Evolutionary conservation across 2,797 vertebrate species (phyloP), one percentile per base, ranked within the genome.

Genomic region (Pachyuromys duprasi): DNA sequence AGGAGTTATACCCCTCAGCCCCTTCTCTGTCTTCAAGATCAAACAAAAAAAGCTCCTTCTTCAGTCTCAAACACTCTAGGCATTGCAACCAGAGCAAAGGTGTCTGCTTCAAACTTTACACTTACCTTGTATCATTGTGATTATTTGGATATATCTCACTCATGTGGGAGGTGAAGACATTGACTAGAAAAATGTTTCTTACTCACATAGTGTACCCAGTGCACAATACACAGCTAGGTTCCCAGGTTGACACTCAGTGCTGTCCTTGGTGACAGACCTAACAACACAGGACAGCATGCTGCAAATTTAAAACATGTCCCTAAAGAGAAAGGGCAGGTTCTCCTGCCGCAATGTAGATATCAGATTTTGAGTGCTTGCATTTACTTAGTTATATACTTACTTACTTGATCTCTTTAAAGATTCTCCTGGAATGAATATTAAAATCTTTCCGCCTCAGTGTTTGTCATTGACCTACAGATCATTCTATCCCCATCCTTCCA

Each of bases 251-350:
- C 13, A 80, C n/a, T 70, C 28, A 39, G 17, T 63, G 78, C 70
- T 13, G 67, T 91, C 45, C 33, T 33, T 81, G 65, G 87, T 88
- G 55, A 20, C 83, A 94, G 63, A 24, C 60, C 45, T 42, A 76
- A 69, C 36, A 62, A 86, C 39, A 89, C 33, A 42, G 1, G 7
- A 22, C 55, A 57, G 9, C 63, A n/a, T 33, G 28, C 24, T 93
- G 4, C 63, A 92, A 92, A 92, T 88, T 84, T 36, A 97, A 96
- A 96, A 22, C 53, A 65, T 17, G 24, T 76, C 81, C 28, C 62
- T 49, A 72, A 86, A 83, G 28, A 28, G 36, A 70, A n/a, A 57
- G 86, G 84, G 88, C n/a, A 15, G 70, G 31, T 60, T 20, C 24
- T 49, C 31, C 67, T 69, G 20, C 55, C 17, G 86, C 26, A 42